Conservation (phyloP, 2,113 vertebrate species). For the Catharus bicknelli region DNA sequence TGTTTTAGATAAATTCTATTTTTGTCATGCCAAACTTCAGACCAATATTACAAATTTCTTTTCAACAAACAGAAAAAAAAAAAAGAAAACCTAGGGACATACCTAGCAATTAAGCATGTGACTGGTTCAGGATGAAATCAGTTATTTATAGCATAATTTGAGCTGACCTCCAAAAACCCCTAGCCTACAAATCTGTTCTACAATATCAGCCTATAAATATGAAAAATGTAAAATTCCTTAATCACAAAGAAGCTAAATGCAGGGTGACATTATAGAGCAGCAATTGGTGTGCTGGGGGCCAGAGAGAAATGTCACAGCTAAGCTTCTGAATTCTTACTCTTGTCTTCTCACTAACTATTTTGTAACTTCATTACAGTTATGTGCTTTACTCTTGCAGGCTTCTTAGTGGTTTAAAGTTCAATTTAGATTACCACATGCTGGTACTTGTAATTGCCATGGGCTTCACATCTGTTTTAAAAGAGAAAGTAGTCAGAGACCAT, state of each 20-base stretch:
- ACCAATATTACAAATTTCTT: neutral
- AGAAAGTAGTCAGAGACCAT: neutral
- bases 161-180: neutral
- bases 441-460: neutral
- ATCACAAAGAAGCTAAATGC: constrained; percentile 15
- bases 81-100: neutral
- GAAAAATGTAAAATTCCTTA: constrained; percentile 43
- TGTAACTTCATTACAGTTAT: neutral
- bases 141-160: neutral
- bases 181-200: neutral
- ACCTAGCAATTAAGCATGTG: neutral
- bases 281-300: constrained; percentile 12
- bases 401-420: constrained; percentile 4
- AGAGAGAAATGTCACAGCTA: constrained; percentile 48
- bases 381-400: neutral
- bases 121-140: constrained; percentile 10
- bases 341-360: neutral
- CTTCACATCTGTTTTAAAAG: neutral
- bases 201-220: neutral
- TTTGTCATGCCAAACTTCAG: neutral
- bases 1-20: neutral
- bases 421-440: neutral
- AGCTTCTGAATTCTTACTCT: constrained; percentile 6
- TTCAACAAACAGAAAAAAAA: neutral
- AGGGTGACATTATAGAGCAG: constrained; percentile 33